Base-by-base conservation (phyloP, 2,888 invertebrate species). In the Tenthredo mesomela region DNA sequence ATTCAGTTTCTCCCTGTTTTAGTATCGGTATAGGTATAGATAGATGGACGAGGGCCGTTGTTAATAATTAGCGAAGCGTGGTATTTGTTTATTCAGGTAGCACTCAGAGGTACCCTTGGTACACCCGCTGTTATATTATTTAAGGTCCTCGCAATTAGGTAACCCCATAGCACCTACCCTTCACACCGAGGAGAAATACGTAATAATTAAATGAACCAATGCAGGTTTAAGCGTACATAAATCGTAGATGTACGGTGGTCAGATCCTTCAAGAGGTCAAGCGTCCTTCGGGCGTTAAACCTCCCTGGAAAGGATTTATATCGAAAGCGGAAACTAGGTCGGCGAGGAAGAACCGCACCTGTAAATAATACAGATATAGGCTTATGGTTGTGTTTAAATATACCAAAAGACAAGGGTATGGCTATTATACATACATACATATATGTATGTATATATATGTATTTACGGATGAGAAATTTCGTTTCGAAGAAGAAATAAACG, bases 11-110 rank as follows among this genome's bases (percentile, higher is more conserved):
- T 77, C 33, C 50, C n/a, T 4, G 29, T 54, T 73, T 18, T 10
- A 12, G 43, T 33, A 50, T 21, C 67, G 33, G 84, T 40, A n/a
- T n/a, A n/a, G n/a, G n/a, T n/a, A n/a, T n/a, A 73, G 82, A 10
- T 7, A 40, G 82, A 82, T 21, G 82, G 82, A 82, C 82, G 67
- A 25, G 70, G 50, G 85, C 86, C 75, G 87, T 89, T 87, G 88
- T 92, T 89, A 92, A 92, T 92, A 92, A 92, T 92, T 89, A 90
- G 89, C 86, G 85, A 88, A 87, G 87, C 40, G 87, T 90, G 73
- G 90, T 92, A 91, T 92, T 92, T 92, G 92, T 92, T 92, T 92
- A 92, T 92, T 92, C 90, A 92, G 88, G 86, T 88, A 91, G 92
- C 92, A 92, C 92, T 92, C 92, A 92, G 89, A 91, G 89, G 58